Base-by-base conservation (phyloP, 2,888 invertebrate genomes). In the Subacronicta megacephala region DNA sequence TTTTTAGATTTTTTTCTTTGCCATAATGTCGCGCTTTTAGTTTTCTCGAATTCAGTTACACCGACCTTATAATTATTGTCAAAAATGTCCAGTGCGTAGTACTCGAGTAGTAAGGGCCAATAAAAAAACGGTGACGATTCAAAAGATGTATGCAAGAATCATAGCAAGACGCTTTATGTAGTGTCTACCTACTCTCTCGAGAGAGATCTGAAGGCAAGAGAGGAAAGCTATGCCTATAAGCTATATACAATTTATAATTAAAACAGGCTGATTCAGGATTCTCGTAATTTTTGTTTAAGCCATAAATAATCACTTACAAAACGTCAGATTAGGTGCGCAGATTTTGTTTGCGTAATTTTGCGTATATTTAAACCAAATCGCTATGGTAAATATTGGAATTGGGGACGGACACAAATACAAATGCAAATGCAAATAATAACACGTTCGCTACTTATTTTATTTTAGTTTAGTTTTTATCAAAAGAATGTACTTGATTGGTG, bases 361-460 rank as follows among this genome's bases (percentile, higher is more conserved):
- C 52, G 17, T 35, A 13, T 45, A 45, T 35, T 52, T 29, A 17
- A 45, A 41, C 17, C 3, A 29, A 16, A 52, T 33, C 18, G 13
- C 12, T 37, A 10, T n/a, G n/a, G 60, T 23, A 43, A 58, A 62
- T 41, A 58, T 66, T 45, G 33, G 20, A 17, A 10, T 37, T 41
- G 35, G 17, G 31, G 12, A 18, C n/a, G 16, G 33, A n/a, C 23
- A 13, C 13, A 43, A 50, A 18, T 10, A 13, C 18, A 31, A 40
- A 18, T 18, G 43, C 20, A 38, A 49, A 49, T 38, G 43, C 20
- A 38, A 49, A 49, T 38, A 63, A 35, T 31, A 29, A 51, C 3
- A 46, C 12, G 6, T 23, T 23, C 7, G n/a, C 20, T 13, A 9
- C 3, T 0, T 23, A 45, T 35, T 13, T 10, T 0, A 41, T 6